phyloP scores from a whole-genome alignment of 2,113 vertebrate species.

The Carassius auratus region DNA sequence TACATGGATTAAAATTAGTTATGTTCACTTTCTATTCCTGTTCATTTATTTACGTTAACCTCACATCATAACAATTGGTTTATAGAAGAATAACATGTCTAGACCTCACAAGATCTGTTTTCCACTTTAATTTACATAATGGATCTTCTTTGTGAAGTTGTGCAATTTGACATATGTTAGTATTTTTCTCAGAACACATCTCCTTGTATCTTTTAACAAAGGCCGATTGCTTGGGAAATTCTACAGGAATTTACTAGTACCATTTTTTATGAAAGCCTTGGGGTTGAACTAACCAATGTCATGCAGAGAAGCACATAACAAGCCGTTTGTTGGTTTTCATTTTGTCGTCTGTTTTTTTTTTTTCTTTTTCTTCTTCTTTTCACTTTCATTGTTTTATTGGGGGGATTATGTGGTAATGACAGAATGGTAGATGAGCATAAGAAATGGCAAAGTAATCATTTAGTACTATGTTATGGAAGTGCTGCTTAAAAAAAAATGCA shows the following conservation, averaged over 20 bases:
- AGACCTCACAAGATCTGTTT: neutral
- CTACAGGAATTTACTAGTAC: conserved; percentile 50
- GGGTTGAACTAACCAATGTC: conserved; percentile 48
- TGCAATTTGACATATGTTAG: conserved; percentile 64
- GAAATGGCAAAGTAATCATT: neutral
- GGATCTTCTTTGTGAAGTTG: conserved; percentile 52
- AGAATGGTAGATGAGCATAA: neutral
- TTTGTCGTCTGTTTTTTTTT: neutral
- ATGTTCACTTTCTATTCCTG: neutral
- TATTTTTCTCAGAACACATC: conserved; percentile 59
- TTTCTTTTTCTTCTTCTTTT: neutral
- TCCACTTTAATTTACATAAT: conserved; percentile 17
- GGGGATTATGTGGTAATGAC: neutral
- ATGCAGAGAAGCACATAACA: conserved; percentile 36
- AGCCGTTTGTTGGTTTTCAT: neutral
- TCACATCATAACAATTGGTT: neutral
- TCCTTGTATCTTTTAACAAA: conserved; percentile 51
- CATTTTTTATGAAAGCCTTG: conserved; percentile 47
- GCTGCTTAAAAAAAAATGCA: neutral
- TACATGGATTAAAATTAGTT: neutral
- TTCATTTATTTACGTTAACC: neutral
- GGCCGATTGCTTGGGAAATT: conserved; percentile 50
- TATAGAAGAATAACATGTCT: neutral
- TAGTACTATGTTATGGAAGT: neutral
- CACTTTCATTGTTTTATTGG: conserved; percentile 2